phyloP scores from a whole-genome alignment of 2,113 vertebrate species.

The Pelvicachromis taeniatus region DNA sequence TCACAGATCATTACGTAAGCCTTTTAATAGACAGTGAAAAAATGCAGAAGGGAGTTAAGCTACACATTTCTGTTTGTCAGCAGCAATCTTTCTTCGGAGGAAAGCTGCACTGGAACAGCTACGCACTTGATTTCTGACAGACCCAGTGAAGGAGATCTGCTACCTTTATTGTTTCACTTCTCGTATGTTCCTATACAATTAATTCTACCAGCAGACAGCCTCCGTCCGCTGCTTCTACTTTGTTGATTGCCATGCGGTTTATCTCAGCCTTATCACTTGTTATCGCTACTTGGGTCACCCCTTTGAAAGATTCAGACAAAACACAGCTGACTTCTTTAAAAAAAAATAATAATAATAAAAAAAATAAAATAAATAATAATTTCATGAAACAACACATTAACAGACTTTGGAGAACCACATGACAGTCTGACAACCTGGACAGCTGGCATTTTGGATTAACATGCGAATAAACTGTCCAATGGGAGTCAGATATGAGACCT shows the following conservation, averaged over 20 bases:
- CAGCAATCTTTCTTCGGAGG: neutral
- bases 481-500: neutral
- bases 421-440: neutral
- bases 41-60: conserved; percentile 47
- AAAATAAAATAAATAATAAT: neutral
- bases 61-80: conserved; percentile 31
- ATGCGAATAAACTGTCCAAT: neutral
- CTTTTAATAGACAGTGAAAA: conserved; percentile 30
- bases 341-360: no score
- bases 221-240: neutral
- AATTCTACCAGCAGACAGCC: neutral
- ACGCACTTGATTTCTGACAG: neutral
- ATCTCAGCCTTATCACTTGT: neutral
- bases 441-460: neutral
- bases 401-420: neutral
- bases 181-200: neutral
- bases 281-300: neutral
- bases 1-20: conserved; percentile 16
- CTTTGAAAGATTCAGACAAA: neutral
- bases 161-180: neutral
- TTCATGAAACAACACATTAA: neutral
- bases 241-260: neutral
- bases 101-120: neutral
- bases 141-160: neutral
- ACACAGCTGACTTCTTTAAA: neutral